phyloP scores from a whole-genome alignment of 2,113 vertebrate genomes.

The Danio rerio region DNA sequence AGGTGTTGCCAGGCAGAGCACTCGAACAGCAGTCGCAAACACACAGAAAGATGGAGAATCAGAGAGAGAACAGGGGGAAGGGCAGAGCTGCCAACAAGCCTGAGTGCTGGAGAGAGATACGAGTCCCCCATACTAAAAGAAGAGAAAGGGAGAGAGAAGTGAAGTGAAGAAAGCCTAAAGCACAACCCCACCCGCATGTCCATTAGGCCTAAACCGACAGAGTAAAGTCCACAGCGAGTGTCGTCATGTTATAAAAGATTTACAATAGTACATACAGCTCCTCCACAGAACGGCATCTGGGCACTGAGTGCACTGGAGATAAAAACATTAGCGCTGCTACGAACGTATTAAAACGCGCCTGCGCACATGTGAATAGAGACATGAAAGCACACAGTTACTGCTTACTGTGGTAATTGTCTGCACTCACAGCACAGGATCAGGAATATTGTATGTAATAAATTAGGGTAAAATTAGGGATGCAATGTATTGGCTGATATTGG shows the following conservation, averaged over 20 bases:
- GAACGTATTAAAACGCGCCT: neutral
- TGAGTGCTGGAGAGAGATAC: conserved; percentile 51
- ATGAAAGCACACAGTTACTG: neutral
- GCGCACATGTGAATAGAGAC: neutral
- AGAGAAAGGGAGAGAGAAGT: conserved; percentile 10
- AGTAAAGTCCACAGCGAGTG: conserved; percentile 25
- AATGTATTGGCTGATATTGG: no score
- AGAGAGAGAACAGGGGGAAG: conserved; percentile 22
- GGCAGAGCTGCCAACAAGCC: conserved; percentile 60
- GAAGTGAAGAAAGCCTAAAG: conserved; percentile 32
- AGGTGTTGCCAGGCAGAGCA: conserved; percentile 65
- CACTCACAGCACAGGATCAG: neutral
- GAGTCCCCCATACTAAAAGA: conserved; percentile 47
- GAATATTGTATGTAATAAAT: no score
- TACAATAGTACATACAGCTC: conserved; percentile 11
- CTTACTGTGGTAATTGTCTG: neutral
- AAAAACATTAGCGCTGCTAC: neutral
- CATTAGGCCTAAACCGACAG: conserved; percentile 23
- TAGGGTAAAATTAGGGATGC: no score
- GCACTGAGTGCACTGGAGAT: conserved; percentile 28
- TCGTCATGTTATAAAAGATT: conserved; percentile 33
- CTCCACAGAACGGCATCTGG: conserved; percentile 16
- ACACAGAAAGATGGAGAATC: conserved; percentile 33
- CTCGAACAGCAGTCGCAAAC: conserved; percentile 50
- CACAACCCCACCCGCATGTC: conserved; percentile 7